Conservation (phyloP, 2,113 vertebrate species). For the Junco hyemalis region DNA sequence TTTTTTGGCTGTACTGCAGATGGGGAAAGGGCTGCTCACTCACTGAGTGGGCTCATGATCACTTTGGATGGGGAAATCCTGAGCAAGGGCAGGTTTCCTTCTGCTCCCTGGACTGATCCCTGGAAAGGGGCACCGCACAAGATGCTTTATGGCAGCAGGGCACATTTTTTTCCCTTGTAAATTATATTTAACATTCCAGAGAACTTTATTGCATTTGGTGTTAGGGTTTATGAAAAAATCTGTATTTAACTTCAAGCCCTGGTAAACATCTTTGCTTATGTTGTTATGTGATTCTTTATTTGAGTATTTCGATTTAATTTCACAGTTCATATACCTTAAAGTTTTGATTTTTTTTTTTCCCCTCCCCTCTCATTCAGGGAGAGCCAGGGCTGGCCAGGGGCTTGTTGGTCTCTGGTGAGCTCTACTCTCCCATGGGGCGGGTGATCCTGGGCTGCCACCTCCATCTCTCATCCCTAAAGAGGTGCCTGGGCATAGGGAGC, state of each 20-base stretch:
- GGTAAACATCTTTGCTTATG: constrained; percentile 82
- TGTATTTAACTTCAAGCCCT: constrained; percentile 86
- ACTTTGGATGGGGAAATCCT: constrained; percentile 8
- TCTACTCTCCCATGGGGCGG: background rate
- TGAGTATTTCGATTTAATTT: constrained; percentile 83
- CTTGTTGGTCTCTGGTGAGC: background rate
- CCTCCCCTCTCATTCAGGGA: constrained; percentile 40
- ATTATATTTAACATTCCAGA: constrained; percentile 81
- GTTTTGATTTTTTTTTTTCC: constrained; percentile 67
- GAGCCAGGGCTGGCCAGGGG: background rate
- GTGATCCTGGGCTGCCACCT: background rate
- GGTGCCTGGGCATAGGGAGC: background rate
- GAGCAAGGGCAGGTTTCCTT: background rate
- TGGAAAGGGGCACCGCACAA: background rate
- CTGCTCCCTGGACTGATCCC: background rate
- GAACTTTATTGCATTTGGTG: constrained; percentile 75
- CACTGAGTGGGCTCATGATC: background rate
- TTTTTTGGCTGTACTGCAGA: background rate
- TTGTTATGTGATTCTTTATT: constrained; percentile 79
- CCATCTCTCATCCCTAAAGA: background rate
- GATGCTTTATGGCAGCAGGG: constrained; percentile 29
- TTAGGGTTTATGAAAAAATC: constrained; percentile 78
- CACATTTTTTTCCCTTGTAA: constrained; percentile 62
- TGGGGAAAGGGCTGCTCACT: background rate
- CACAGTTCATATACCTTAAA: constrained; percentile 83